A percentile compares a stretch with the other conserved stretches of the same genome.
Conservation (phyloP, 2,797 vertebrate species). For the Smutsia gigantea region DNA sequence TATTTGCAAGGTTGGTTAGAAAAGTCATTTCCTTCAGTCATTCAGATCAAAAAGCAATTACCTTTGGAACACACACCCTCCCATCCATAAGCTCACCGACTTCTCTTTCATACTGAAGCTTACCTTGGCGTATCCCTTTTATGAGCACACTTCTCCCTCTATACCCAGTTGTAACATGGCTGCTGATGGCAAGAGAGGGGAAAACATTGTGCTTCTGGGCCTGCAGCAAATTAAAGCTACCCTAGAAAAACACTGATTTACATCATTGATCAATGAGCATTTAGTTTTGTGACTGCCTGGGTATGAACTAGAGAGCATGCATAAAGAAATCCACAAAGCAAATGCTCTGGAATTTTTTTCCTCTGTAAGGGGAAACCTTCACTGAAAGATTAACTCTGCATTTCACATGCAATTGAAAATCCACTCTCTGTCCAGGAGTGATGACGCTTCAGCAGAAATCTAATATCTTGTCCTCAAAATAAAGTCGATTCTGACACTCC, state of each 20-base stretch:
- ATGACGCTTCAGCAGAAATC: neutral
- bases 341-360: conserved; percentile 6
- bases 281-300: conserved; percentile 39
- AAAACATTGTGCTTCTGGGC: neutral
- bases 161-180: neutral
- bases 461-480: neutral
- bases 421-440: neutral
- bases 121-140: neutral
- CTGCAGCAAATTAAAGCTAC: neutral
- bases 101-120: conserved; percentile 35
- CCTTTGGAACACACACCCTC: conserved; percentile 64
- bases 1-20: conserved; percentile 58
- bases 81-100: conserved; percentile 66
- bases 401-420: conserved; percentile 10
- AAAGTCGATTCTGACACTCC: neutral
- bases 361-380: neutral
- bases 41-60: conserved; percentile 70
- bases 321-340: neutral
- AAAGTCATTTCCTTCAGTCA: conserved; percentile 76
- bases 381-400: neutral
- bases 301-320: neutral
- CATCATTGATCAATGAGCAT: neutral
- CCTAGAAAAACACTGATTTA: neutral
- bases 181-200: neutral
- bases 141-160: neutral